phyloP scores from a whole-genome alignment of 2,113 vertebrate species.

The Oriolus oriolus region DNA sequence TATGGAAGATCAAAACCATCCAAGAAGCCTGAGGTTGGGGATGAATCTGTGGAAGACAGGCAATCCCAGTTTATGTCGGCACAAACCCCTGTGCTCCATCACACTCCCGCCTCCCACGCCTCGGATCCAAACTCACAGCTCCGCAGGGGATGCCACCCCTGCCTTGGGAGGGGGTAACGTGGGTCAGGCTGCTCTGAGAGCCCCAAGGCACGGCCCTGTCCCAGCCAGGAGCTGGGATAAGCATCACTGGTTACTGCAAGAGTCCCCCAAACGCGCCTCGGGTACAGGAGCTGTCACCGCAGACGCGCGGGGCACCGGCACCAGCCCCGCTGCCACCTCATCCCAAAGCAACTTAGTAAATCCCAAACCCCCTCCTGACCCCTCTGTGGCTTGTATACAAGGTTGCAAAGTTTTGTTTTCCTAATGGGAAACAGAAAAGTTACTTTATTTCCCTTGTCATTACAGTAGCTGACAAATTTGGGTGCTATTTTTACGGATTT shows the following conservation, averaged over 20 bases:
- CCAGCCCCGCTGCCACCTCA: accelerated
- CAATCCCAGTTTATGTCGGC: accelerated
- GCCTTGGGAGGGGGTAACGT: accelerated
- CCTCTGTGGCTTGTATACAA: accelerated
- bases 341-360: accelerated
- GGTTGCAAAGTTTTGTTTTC: neutral
- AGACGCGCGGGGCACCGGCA: accelerated
- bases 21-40: neutral
- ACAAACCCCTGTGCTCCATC: neutral
- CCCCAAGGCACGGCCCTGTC: neutral
- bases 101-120: accelerated
- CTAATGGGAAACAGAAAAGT: neutral
- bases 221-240: neutral
- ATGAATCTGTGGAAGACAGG: neutral
- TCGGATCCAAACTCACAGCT: accelerated
- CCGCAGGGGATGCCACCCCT: accelerated
- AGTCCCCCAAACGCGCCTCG: accelerated
- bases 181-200: neutral
- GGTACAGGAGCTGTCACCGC: neutral
- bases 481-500: neutral
- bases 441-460: neutral
- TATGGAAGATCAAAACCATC: neutral
- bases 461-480: neutral
- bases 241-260: neutral
- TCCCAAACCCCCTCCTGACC: neutral